These are phyloP conservation scores for Parazoanthus swiftii DNA, from an alignment of 92 coral and sea anemone genomes.

Conservation along the genomic window DNA sequence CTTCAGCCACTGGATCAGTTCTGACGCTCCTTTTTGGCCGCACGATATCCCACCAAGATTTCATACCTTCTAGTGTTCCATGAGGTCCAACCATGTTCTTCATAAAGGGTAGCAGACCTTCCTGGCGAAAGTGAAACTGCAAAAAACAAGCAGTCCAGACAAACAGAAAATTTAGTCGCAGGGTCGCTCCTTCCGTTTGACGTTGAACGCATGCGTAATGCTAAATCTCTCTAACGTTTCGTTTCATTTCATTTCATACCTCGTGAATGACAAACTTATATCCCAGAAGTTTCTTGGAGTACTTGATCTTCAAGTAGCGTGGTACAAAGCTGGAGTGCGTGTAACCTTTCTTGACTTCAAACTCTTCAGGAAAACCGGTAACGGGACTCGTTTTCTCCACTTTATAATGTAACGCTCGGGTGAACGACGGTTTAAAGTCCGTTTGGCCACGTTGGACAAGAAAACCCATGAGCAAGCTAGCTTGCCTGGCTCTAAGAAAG, in stretches of 20 bases:
- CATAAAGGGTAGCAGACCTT: slow-evolving; percentile 41
- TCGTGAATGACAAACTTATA: slow-evolving; percentile 43
- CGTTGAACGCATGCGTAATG: too few relatives aligned
- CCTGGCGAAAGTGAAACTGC: slow-evolving; percentile 51
- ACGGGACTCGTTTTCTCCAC: too few relatives aligned
- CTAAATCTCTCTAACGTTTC: neutral
- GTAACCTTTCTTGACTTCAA: slow-evolving; percentile 40
- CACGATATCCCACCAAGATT: slow-evolving; percentile 50
- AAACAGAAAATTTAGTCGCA: too few relatives aligned
- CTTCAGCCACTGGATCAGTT: slow-evolving; percentile 26
- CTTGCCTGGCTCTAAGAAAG: slow-evolving; percentile 8
- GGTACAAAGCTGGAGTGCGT: slow-evolving; percentile 52
- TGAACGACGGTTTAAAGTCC: slow-evolving; percentile 18
- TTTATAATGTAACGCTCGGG: neutral
- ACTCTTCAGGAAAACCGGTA: slow-evolving; percentile 21
- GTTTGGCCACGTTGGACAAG: slow-evolving; percentile 4
- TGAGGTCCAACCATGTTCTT: slow-evolving; percentile 48
- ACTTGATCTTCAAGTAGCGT: slow-evolving; percentile 51
- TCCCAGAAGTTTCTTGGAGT: slow-evolving; percentile 43
- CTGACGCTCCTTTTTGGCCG: slow-evolving; percentile 40
- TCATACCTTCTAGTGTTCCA: slow-evolving; percentile 29
- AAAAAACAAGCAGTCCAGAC: too few relatives aligned
- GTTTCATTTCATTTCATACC: slow-evolving; percentile 19
- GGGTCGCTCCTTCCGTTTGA: too few relatives aligned
- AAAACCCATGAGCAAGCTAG: neutral